Percentiles rank a stretch among this genome's conserved stretches.
phyloP scores from a whole-genome alignment of 2,113 vertebrate genomes.

The Anas platyrhynchos region DNA sequence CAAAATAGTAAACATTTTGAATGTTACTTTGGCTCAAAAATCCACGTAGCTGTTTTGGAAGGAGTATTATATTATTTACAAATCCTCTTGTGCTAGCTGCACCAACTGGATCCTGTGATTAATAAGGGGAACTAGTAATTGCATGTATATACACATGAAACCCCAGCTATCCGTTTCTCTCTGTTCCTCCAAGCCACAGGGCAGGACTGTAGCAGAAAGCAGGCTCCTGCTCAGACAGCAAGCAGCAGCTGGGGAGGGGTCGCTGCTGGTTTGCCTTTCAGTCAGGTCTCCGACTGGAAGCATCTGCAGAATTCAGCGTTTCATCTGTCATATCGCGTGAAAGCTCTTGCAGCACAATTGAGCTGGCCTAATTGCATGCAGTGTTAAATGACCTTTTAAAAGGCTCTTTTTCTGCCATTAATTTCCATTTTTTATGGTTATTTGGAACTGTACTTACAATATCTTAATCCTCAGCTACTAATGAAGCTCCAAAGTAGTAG shows the following conservation, averaged over 20 bases:
- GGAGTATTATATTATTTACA: background rate
- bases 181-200: background rate
- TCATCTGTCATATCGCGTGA: background rate
- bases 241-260: background rate
- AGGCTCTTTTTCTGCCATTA: conserved; percentile 14
- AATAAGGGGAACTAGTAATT: background rate
- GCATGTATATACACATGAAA: background rate
- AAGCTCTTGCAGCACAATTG: background rate
- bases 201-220: background rate
- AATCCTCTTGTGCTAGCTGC: background rate
- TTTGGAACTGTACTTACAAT: background rate
- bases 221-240: background rate
- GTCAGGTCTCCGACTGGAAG: background rate
- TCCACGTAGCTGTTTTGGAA: background rate
- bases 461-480: conserved; percentile 44
- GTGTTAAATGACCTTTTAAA: conserved; percentile 43
- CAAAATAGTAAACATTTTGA: background rate
- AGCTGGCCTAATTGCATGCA: background rate
- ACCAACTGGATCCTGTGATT: background rate
- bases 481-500: conserved; percentile 20
- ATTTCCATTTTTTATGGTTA: conserved; percentile 44
- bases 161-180: background rate
- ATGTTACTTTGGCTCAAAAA: background rate
- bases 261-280: background rate
- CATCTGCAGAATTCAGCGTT: background rate